Conservation (phyloP, 2,113 vertebrate genomes). For the Pachypanchax playfairii region DNA sequence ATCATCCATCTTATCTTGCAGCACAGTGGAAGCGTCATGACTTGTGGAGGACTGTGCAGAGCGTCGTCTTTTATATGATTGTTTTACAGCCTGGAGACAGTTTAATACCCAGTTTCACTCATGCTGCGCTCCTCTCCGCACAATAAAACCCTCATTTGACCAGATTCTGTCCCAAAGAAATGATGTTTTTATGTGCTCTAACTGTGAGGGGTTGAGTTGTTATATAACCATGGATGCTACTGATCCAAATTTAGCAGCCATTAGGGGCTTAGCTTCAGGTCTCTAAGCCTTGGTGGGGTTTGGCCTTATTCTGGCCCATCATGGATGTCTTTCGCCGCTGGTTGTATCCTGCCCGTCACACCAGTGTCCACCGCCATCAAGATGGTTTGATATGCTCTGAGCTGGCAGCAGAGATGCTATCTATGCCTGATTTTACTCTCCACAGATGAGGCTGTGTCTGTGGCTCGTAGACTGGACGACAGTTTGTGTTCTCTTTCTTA, state of each 20-base stretch:
- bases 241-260: slow-evolving; percentile 80
- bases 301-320: slow-evolving; percentile 32
- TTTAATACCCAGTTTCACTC: background rate
- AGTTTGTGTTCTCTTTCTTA: background rate
- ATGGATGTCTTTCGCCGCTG: slow-evolving; percentile 56
- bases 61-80: background rate
- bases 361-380: slow-evolving; percentile 37
- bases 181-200: slow-evolving; percentile 38
- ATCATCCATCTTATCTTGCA: slow-evolving; percentile 48
- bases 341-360: slow-evolving; percentile 32
- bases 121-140: slow-evolving; percentile 7
- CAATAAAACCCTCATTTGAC: slow-evolving; percentile 20
- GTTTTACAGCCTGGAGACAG: background rate
- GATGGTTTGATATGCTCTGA: slow-evolving; percentile 12
- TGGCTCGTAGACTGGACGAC: background rate
- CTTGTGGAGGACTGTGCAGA: background rate
- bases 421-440: background rate
- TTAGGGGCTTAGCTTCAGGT: slow-evolving; percentile 77
- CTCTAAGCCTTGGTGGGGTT: slow-evolving; percentile 49
- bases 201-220: slow-evolving; percentile 55
- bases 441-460: slow-evolving; percentile 17
- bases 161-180: slow-evolving; percentile 27
- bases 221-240: slow-evolving; percentile 70
- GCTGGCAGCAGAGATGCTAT: slow-evolving; percentile 32
- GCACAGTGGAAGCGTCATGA: slow-evolving; percentile 13